Evolutionary conservation across 2,797 vertebrate genomes (phyloP).

Genomic region (Iguana delicatissima): DNA sequence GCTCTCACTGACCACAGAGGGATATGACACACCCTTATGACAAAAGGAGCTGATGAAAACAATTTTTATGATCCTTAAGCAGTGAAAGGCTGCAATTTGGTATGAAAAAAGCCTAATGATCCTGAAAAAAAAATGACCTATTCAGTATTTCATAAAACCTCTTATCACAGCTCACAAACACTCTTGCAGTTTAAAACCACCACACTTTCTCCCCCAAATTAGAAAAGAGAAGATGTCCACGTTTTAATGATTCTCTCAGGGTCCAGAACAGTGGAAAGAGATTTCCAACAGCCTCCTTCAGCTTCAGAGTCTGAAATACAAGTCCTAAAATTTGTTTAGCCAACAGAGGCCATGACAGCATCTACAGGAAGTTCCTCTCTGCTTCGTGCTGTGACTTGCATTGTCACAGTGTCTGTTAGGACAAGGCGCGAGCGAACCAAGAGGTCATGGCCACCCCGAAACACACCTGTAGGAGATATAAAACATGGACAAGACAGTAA

Average conservation of each 20-base stretch:
- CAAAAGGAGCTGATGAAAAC: background rate
- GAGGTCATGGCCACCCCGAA: constrained; percentile 84
- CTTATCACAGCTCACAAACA: constrained; percentile 11
- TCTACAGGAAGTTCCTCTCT: constrained; percentile 83
- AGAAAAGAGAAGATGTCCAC: constrained; percentile 44
- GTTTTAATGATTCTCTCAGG: constrained; percentile 28
- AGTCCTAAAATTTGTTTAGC: constrained; percentile 63
- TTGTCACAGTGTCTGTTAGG: constrained; percentile 83
- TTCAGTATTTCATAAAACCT: background rate
- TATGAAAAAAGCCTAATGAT: background rate
- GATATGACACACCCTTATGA: background rate
- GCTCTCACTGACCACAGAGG: background rate
- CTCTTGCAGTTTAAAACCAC: constrained; percentile 14
- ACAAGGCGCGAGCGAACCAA: constrained; percentile 82
- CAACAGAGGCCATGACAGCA: constrained; percentile 82
- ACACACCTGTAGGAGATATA: constrained; percentile 76
- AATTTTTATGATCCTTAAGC: background rate
- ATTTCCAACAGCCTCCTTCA: background rate
- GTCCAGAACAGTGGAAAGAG: constrained; percentile 33
- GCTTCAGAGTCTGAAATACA: background rate
- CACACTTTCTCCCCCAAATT: background rate
- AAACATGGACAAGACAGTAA: background rate
- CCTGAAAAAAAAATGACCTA: background rate
- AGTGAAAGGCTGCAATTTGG: background rate
- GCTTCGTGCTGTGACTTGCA: constrained; percentile 86